Evolutionary conservation across 2,113 vertebrate species (phyloP).

Genomic region (Numida meleagris): DNA sequence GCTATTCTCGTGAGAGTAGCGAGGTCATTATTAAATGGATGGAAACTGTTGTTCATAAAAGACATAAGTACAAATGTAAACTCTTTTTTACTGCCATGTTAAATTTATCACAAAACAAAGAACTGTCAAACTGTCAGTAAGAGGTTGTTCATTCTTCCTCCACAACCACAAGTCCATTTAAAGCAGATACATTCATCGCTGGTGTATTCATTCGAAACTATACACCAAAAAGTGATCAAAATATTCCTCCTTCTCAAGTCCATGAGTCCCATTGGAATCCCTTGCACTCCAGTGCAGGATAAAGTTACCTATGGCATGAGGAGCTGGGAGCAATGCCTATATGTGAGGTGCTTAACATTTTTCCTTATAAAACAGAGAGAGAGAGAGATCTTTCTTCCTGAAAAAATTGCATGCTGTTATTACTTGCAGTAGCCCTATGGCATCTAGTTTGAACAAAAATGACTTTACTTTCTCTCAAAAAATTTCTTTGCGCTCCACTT

Average conservation of each 20-base stretch:
- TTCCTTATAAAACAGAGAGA: not conserved
- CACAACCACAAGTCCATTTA: not conserved
- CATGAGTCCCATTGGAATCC: not conserved
- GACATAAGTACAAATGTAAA: constrained; percentile 42
- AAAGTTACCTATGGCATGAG: not conserved
- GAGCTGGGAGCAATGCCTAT: not conserved
- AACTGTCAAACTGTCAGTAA: constrained; percentile 60
- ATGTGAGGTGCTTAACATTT: not conserved
- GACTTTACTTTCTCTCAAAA: not conserved
- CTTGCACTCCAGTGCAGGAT: not conserved
- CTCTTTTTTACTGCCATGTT: constrained; percentile 67
- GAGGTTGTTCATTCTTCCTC: constrained; percentile 9
- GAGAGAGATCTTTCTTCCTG: not conserved
- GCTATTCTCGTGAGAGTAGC: constrained; percentile 68
- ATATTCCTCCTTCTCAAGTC: not conserved
- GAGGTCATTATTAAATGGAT: constrained; percentile 79
- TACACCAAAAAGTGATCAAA: not conserved
- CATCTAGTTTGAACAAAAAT: constrained; percentile 8
- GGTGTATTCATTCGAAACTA: not conserved
- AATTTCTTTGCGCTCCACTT: constrained; percentile 6
- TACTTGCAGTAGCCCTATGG: not conserved
- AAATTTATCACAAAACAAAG: constrained; percentile 77
- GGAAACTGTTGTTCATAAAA: constrained; percentile 77
- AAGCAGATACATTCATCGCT: not conserved
- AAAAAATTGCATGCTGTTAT: not conserved